Evolutionary conservation across 2,113 vertebrate genomes (phyloP), one percentile per base, ranked within the genome.

Genomic region (Tetraodon nigroviridis): DNA sequence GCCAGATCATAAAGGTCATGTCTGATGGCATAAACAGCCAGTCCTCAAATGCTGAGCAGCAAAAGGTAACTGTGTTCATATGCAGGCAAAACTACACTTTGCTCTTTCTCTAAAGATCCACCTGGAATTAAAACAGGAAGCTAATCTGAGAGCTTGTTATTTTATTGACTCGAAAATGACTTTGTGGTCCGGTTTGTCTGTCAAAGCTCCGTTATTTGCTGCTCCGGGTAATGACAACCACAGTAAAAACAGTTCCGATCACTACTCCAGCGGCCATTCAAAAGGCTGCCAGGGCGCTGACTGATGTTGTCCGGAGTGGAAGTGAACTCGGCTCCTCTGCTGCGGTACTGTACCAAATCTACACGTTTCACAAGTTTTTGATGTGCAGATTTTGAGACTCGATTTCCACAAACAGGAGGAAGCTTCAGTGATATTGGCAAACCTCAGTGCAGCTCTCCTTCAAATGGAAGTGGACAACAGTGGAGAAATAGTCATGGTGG

Each of bases 121-220:
- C 44, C 13, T 17, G 15, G n/a, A 17, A 46, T 37, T 10, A 37
- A 12, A 10, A 1, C 2, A 37, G 32, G 8, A 37, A 37, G 24
- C 24, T 44, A 44, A 44, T 44, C 16, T 44, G 5, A 44, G 12
- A 44, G 42, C 11, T 44, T 8, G 16, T 15, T 46, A 13, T 46
- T 7, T 46, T 46, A 17, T 17, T 46, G 15, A 7, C 1, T 17
- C 10, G 8, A 46, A 46, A n/a, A 46, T 7, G 44, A n/a, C n/a
- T 46, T 46, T 16, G 5, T 17, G 7, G 15, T 46, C n/a, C 7
- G 15, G 44, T 53, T 51, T 69, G 7, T 72, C 32, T 64, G 45
- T 70, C 60, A n/a, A 82, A 96, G 95, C 83, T 97, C 49, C 89
- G 92, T 77, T 85, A 92, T 68, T 58, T 64, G 13, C 90, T 96